These are phyloP conservation scores for Pseudonaja textilis DNA, from an alignment of 2,113 vertebrate genomes.

Conservation along the genomic window DNA sequence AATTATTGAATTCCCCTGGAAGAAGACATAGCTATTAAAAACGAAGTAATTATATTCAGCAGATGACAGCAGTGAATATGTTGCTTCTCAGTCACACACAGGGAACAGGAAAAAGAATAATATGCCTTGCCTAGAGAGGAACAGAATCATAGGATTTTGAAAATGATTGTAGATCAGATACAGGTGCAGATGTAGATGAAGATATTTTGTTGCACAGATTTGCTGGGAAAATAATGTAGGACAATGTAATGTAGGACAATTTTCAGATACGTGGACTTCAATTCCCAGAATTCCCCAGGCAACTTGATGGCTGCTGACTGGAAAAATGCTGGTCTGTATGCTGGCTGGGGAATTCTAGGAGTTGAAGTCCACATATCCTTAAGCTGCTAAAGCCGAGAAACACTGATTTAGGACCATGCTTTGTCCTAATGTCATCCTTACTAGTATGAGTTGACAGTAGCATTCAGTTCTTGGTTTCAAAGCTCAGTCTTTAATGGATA, in stretches of 20 bases:
- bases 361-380: not conserved
- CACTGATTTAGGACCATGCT: conserved; percentile 14
- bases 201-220: conserved; percentile 5
- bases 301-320: not conserved
- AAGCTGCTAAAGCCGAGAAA: not conserved
- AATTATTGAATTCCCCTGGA: not conserved
- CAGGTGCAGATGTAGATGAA: conserved; percentile 19
- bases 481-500: conserved; percentile 13
- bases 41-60: not conserved
- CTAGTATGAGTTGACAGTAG: conserved; percentile 4
- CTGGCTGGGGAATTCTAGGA: not conserved
- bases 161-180: not conserved
- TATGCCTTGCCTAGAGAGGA: not conserved
- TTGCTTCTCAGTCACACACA: not conserved
- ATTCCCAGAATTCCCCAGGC: not conserved
- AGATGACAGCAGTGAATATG: not conserved
- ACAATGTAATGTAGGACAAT: not conserved
- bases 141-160: not conserved
- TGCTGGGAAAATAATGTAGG: conserved; percentile 23
- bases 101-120: not conserved
- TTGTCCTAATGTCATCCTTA: conserved; percentile 9
- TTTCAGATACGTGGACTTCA: not conserved
- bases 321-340: not conserved
- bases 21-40: not conserved
- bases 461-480: conserved; percentile 36